These are phyloP conservation scores for Pseudomyrmex cubaensis DNA, from an alignment of 1,140 invertebrate species.

Conservation along the genomic window DNA sequence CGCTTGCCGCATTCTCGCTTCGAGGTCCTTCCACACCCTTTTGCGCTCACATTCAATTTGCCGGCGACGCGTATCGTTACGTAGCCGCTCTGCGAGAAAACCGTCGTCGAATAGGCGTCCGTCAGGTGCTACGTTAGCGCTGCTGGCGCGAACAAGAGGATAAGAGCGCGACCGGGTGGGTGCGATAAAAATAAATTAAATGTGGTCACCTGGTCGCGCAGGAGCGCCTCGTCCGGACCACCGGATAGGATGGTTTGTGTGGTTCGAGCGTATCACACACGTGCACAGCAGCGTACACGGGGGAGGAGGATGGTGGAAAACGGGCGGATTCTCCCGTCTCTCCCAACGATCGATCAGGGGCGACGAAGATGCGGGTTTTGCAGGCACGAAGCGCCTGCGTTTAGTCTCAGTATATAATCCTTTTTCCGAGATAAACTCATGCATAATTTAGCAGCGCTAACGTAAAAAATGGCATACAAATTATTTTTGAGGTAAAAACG, in stretches of 20 bases:
- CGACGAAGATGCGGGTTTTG: slow-evolving; percentile 23
- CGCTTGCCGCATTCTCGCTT: slow-evolving; percentile 32
- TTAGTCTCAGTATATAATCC: slow-evolving; percentile 33
- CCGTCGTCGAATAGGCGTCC: slow-evolving; percentile 22
- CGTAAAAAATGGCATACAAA: neutral
- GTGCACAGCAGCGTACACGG: neutral
- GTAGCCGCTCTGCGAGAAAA: neutral
- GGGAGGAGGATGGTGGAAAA: neutral
- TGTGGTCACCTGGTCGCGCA: neutral
- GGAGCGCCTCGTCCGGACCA: neutral
- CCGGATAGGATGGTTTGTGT: neutral
- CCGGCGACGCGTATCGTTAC: slow-evolving; percentile 44
- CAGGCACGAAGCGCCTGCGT: slow-evolving; percentile 34
- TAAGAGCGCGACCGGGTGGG: slow-evolving; percentile 41
- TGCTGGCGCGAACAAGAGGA: neutral
- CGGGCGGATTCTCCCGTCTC: neutral
- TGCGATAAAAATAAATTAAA: slow-evolving; percentile 63
- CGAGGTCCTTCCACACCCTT: neutral
- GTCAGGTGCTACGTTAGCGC: slow-evolving; percentile 5
- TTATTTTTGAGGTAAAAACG: slow-evolving; percentile 16
- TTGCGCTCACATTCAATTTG: slow-evolving; percentile 56
- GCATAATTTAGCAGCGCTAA: slow-evolving; percentile 18
- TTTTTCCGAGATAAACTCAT: slow-evolving; percentile 39
- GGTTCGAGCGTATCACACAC: neutral
- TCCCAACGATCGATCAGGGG: slow-evolving; percentile 39